phyloP scores from a whole-genome alignment of 2,113 vertebrate genomes.

The Leucopternis melanops region DNA sequence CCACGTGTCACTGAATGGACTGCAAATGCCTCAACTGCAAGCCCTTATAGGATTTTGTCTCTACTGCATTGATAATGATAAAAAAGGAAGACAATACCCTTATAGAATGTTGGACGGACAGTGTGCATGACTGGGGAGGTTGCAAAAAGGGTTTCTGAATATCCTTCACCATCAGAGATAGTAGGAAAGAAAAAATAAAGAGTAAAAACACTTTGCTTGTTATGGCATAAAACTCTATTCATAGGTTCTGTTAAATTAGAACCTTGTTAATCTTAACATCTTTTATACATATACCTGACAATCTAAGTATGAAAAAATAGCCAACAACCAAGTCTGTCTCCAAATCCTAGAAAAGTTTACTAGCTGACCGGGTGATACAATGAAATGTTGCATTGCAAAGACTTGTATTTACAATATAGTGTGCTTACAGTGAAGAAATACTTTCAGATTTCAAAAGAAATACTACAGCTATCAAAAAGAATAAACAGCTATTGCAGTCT shows the following conservation, averaged over 20 bases:
- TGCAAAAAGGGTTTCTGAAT: conserved; percentile 77
- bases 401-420: neutral
- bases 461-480: neutral
- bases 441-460: neutral
- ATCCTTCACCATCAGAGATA: conserved; percentile 76
- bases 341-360: neutral
- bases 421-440: neutral
- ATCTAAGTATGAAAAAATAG: neutral
- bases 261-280: neutral
- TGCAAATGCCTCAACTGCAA: neutral
- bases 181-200: conserved; percentile 60
- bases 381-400: neutral
- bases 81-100: conserved; percentile 75
- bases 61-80: conserved; percentile 21
- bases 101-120: conserved; percentile 68
- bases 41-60: neutral
- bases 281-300: neutral
- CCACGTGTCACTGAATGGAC: neutral
- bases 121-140: conserved; percentile 74
- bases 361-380: neutral
- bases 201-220: conserved; percentile 40
- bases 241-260: neutral
- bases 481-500: neutral
- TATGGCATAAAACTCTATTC: neutral
- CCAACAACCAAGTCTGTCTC: neutral